These are phyloP conservation scores for Poeciliopsis occidentalis DNA, from an alignment of 2,113 vertebrate species.

Conservation along the genomic window DNA sequence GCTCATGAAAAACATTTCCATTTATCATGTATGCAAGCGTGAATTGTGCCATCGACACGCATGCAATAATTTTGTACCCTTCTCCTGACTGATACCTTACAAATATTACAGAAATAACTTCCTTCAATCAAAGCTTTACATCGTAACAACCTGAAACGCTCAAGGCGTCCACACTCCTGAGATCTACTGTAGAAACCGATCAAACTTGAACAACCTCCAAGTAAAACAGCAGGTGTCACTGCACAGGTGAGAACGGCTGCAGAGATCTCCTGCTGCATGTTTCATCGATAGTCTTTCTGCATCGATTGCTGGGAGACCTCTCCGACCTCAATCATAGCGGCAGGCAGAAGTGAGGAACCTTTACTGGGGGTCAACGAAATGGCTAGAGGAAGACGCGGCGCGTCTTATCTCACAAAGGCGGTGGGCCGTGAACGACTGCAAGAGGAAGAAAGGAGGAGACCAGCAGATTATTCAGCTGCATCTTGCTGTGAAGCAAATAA, in stretches of 20 bases:
- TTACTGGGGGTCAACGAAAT: conserved; percentile 28
- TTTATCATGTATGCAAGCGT: too few species aligned
- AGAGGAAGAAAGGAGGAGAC: background rate
- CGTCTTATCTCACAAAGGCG: conserved; percentile 13
- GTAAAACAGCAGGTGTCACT: background rate
- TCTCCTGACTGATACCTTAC: too few species aligned
- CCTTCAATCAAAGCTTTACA: background rate
- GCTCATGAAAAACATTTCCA: too few species aligned
- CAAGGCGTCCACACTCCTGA: background rate
- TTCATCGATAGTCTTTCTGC: conserved; percentile 35
- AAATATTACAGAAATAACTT: background rate
- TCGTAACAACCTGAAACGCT: background rate
- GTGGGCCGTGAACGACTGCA: background rate
- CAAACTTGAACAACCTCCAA: background rate
- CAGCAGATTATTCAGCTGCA: background rate
- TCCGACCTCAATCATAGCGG: conserved; percentile 35
- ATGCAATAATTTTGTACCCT: too few species aligned
- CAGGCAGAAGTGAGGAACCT: conserved; percentile 5
- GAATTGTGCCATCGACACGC: too few species aligned
- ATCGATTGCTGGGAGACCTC: conserved; percentile 34
- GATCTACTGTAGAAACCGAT: background rate
- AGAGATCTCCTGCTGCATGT: conserved; percentile 2
- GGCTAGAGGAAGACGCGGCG: background rate
- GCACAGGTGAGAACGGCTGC: background rate
- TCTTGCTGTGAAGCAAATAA: background rate